A percentile compares a stretch with the other conserved stretches of the same genome.
These are phyloP conservation scores for Pararge aegeria DNA, from an alignment of 1,140 invertebrate species.

Conservation along the genomic window DNA sequence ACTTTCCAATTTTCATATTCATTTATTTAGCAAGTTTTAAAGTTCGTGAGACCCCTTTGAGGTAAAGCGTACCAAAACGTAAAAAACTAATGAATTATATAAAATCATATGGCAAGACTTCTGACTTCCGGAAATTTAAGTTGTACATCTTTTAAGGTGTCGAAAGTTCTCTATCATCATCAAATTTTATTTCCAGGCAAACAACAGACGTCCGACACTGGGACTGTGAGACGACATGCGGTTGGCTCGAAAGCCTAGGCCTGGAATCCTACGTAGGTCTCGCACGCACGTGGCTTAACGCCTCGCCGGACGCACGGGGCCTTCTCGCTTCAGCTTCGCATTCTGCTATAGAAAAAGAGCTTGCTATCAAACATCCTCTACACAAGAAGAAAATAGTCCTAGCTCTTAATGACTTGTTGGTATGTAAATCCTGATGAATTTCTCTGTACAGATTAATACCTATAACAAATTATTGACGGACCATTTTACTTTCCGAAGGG, in stretches of 20 bases:
- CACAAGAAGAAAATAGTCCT: slow-evolving; percentile 96
- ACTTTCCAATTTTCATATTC: no score
- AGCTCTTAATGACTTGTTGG: slow-evolving; percentile 83
- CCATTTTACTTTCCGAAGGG: no score
- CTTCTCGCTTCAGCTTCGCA: slow-evolving; percentile 87
- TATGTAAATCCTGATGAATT: slow-evolving; percentile 31
- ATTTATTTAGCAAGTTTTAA: no score
- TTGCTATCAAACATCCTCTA: slow-evolving; percentile 91
- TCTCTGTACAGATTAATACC: no score
- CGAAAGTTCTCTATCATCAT: no score
- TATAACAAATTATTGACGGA: no score
- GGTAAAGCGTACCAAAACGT: no score
- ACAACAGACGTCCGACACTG: slow-evolving; percentile 84
- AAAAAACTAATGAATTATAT: no score
- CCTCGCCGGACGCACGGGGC: slow-evolving; percentile 84
- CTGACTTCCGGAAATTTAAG: no score
- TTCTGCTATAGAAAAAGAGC: slow-evolving; percentile 94
- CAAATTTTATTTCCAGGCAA: slow-evolving; percentile 45
- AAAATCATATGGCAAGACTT: no score
- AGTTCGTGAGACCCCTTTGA: no score
- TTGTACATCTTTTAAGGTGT: no score
- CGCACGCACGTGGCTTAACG: slow-evolving; percentile 88
- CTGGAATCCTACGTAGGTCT: slow-evolving; percentile 91
- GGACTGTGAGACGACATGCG: slow-evolving; percentile 90
- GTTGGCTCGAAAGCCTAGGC: slow-evolving; percentile 94